Base-by-base conservation (phyloP, 2,113 vertebrate genomes). In the Phoxinus phoxinus region DNA sequence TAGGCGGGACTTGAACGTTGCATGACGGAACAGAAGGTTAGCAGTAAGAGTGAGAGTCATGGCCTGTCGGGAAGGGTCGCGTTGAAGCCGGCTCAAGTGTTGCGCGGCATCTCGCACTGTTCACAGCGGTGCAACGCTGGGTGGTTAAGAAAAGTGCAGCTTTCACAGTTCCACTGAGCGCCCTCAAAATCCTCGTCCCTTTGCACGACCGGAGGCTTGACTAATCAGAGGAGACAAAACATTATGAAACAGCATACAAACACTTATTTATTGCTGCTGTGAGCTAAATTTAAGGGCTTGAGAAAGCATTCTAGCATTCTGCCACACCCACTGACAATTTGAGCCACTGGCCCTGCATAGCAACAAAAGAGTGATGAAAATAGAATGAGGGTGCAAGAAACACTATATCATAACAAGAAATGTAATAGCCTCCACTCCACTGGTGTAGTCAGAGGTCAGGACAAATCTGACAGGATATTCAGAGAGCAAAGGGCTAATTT, bases 111-210 rank as follows among this genome's bases (percentile, higher is more conserved):
- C 93, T 99, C 98, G 80, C 98, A 99, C 91, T 99, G 97, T 94
- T 99, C 98, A 91, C 98, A 99, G 92, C 98, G 98, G 92, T 99
- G 98, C 86, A 99, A 96, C 69, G 98, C 98, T 48, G 98, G 98
- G 87, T 99, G 98, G 93, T 99, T 99, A 91, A 99, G 97, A 92
- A 99, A 99, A 90, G 98, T 99, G 94, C 98, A 99, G 93, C 96
- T 98, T 88, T 99, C 96, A 92, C 98, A 99, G 94, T 97, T 98
- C 98, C 98, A 99, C 4, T 97, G 97, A 86, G 97, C 97, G 15
- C 98, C 98, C 94, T 99, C 98, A 11, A 97, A 99, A 92, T 99
- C 98, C 92, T 99, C 98, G 86, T 99, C 98, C 92, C 95, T 96
- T 87, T 96, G 96, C 15, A 95, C 90, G 32, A 89, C 92, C 81